Evolutionary conservation across 2,888 invertebrate genomes (phyloP).

Genomic region (Parnassius mnemosyne): DNA sequence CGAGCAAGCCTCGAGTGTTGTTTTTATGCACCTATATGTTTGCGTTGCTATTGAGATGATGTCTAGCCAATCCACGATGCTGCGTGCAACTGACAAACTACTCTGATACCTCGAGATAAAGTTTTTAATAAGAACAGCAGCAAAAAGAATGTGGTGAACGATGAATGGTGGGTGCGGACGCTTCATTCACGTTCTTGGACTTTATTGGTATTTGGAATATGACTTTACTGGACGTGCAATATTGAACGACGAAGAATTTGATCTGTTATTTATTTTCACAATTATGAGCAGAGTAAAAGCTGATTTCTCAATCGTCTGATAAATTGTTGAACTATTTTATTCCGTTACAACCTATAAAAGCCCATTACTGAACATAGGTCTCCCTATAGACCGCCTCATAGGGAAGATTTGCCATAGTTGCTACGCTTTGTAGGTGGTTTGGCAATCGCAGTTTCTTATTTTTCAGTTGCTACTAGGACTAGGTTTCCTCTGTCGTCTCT

Average conservation of each 20-base stretch:
- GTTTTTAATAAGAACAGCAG: conserved; percentile 4
- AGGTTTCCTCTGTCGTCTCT: too few species aligned
- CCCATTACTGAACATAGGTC: too few species aligned
- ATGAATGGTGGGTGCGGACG: conserved; percentile 58
- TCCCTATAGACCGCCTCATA: too few species aligned
- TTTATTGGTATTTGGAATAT: conserved; percentile 62
- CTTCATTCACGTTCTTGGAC: conserved; percentile 69
- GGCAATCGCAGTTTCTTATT: too few species aligned
- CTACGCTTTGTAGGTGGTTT: too few species aligned
- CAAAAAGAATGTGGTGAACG: conserved; percentile 36
- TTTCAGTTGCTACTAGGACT: too few species aligned
- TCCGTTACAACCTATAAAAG: too few species aligned
- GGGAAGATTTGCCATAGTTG: too few species aligned
- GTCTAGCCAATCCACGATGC: conserved; percentile 33
- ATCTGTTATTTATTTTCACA: too few species aligned
- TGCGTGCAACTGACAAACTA: conserved; percentile 20
- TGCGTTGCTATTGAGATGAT: conserved; percentile 65
- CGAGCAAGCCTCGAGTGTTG: conserved; percentile 51
- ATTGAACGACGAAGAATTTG: neutral
- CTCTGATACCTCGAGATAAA: conserved; percentile 11
- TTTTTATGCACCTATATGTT: conserved; percentile 68
- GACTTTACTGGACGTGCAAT: conserved; percentile 38
- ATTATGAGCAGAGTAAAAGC: too few species aligned
- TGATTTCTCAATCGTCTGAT: too few species aligned
- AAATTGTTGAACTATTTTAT: too few species aligned